Percentiles rank a stretch among this genome's conserved stretches.
phyloP scores from a whole-genome alignment of 2,113 vertebrate species.

The Canis aureus region DNA sequence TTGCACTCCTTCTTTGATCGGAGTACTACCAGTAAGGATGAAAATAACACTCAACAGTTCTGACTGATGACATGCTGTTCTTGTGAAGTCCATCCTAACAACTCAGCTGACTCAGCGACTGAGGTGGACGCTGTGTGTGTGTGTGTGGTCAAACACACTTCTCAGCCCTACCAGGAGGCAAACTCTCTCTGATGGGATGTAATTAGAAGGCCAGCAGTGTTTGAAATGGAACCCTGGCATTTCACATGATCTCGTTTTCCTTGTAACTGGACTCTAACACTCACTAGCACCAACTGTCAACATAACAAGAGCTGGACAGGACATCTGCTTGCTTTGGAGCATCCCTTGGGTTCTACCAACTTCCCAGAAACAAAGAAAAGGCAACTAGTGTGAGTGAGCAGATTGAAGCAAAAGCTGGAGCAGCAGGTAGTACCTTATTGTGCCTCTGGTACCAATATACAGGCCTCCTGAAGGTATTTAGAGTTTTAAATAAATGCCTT shows the following conservation, averaged over 20 bases:
- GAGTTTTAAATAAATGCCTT: slow-evolving; percentile 31
- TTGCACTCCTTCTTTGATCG: background rate
- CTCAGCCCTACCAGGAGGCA: background rate
- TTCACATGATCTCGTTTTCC: slow-evolving; percentile 6
- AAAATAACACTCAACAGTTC: background rate
- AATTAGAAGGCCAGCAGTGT: background rate
- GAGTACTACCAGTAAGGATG: background rate
- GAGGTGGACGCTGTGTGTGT: background rate
- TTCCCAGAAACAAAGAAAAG: slow-evolving; percentile 49
- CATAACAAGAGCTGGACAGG: background rate
- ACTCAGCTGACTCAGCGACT: background rate
- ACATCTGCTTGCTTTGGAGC: slow-evolving; percentile 17
- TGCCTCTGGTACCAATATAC: background rate
- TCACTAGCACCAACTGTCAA: background rate
- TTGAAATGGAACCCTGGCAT: slow-evolving; percentile 1
- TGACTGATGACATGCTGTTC: background rate
- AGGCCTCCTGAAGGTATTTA: slow-evolving; percentile 12
- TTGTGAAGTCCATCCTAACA: background rate
- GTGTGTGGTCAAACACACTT: background rate
- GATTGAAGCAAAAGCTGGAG: background rate
- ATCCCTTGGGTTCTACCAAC: background rate
- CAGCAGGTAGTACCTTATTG: background rate
- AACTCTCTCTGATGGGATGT: background rate
- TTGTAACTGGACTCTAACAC: background rate
- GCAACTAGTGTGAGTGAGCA: background rate